Conservation (phyloP, 2,888 invertebrate genomes). For the Dichetophora obliterata region DNA sequence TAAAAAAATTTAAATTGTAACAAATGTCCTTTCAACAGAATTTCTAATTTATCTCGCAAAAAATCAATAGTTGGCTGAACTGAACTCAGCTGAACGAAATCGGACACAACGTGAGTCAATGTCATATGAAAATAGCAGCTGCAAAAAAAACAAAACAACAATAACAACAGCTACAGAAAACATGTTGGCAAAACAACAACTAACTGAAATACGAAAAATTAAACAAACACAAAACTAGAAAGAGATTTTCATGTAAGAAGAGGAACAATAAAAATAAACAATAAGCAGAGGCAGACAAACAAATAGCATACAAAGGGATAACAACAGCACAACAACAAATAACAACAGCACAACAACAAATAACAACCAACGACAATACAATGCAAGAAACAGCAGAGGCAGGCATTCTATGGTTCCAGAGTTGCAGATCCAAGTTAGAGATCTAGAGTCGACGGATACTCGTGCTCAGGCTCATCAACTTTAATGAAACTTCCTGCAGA, state of each 20-base stretch:
- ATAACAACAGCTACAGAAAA: neutral
- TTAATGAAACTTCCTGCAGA: conserved; percentile 29
- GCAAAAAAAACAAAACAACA: neutral
- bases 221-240: conserved; percentile 13
- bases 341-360: neutral
- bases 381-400: neutral
- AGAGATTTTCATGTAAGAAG: conserved; percentile 5
- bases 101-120: conserved; percentile 29
- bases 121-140: conserved; percentile 20
- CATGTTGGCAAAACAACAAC: neutral
- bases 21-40: conserved; percentile 23
- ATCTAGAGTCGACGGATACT: neutral
- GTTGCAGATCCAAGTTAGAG: conserved; percentile 6
- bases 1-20: neutral
- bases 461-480: conserved; percentile 22
- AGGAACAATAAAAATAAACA: conserved; percentile 20
- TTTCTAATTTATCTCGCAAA: conserved; percentile 21
- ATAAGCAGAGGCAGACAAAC: conserved; percentile 24
- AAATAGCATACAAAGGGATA: neutral
- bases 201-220: conserved; percentile 2
- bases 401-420: neutral
- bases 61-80: conserved; percentile 32
- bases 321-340: neutral
- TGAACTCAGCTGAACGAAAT: conserved; percentile 10
- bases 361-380: neutral